phyloP scores from a whole-genome alignment of 1,140 invertebrate genomes.

The Cardiocondyla obscurior region DNA sequence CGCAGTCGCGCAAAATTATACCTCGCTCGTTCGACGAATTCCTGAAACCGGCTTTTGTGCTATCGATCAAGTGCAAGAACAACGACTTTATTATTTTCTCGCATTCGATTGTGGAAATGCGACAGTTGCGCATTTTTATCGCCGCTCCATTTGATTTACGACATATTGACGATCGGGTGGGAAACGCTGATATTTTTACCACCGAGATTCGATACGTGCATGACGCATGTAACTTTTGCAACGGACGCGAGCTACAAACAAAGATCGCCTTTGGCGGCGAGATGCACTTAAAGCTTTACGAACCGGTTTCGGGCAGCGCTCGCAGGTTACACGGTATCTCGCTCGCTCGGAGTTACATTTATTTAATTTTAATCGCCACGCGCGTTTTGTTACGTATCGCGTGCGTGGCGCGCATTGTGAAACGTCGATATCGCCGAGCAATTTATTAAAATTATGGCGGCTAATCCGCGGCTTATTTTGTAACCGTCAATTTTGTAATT shows the following conservation, averaged over 20 bases:
- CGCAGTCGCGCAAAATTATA: neutral
- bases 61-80: neutral
- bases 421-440: conserved; percentile 1
- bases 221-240: neutral
- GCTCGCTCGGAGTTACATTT: conserved; percentile 24
- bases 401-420: neutral
- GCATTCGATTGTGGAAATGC: neutral
- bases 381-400: neutral
- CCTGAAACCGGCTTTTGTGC: neutral
- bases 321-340: neutral
- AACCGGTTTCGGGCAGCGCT: conserved; percentile 32
- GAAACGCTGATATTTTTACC: neutral
- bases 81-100: neutral
- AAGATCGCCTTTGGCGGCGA: conserved; percentile 16
- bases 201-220: neutral
- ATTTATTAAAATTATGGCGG: conserved; percentile 53
- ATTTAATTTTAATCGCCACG: conserved; percentile 29
- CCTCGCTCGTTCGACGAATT: neutral
- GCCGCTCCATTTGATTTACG: neutral
- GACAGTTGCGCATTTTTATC: neutral
- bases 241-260: conserved; percentile 6
- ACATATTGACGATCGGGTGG: neutral
- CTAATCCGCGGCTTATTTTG: conserved; percentile 48
- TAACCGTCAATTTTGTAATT: conserved; percentile 49
- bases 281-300: conserved; percentile 7